These are phyloP conservation scores for Ctenopoma kingsleyae DNA, from an alignment of 2,797 vertebrate genomes.

Conservation along the genomic window DNA sequence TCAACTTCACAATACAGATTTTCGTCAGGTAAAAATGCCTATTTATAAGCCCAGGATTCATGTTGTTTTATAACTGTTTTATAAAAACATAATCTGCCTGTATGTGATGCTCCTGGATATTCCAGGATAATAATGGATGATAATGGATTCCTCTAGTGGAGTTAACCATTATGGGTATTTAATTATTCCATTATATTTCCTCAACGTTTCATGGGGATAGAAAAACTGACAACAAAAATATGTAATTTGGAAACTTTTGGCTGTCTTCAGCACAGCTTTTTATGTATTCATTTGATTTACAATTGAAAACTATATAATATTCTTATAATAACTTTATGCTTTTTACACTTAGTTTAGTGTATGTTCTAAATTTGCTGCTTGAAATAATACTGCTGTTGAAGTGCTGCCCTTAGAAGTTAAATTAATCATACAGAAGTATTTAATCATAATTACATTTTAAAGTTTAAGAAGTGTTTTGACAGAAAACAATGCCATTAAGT, in stretches of 20 bases:
- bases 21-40: constrained; percentile 65
- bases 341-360: constrained; percentile 3
- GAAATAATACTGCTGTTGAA: neutral
- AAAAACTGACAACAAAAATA: no score
- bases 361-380: constrained; percentile 43
- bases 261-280: constrained; percentile 10
- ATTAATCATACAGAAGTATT: neutral
- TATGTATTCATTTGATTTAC: neutral
- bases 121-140: neutral
- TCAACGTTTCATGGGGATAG: no score
- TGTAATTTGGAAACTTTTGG: neutral
- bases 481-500: constrained; percentile 7
- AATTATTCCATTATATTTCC: no score
- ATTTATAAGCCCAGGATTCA: neutral
- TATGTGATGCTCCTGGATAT: neutral
- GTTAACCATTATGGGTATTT: neutral
- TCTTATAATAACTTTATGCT: neutral
- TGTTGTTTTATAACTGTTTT: neutral
- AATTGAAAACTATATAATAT: no score
- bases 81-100: neutral
- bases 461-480: neutral
- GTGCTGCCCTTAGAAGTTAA: neutral
- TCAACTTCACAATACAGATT: constrained; percentile 39
- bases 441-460: constrained; percentile 3
- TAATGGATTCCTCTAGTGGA: neutral